Conservation (phyloP, 2,797 vertebrate species). For the Linurgus olivaceus region DNA sequence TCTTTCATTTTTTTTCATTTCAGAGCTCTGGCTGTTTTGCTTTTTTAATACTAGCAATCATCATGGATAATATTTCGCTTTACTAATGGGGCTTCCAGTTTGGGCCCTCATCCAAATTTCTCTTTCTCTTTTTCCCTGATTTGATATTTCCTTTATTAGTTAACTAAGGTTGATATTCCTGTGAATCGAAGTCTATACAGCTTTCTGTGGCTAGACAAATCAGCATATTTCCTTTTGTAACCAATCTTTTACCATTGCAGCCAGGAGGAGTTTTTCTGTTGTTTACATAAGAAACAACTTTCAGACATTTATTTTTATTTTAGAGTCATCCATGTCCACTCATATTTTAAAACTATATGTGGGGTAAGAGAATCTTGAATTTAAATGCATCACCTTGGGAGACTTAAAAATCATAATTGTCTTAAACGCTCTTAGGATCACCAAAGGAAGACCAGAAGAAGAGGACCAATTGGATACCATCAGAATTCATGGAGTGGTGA, state of each 20-base stretch:
- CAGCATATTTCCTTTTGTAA: neutral
- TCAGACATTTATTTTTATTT: neutral
- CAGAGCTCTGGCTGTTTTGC: accelerated
- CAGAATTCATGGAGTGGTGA: neutral
- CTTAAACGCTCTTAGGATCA: neutral
- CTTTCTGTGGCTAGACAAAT: neutral
- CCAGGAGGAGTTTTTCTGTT: neutral
- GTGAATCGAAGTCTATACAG: accelerated
- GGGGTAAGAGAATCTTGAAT: neutral
- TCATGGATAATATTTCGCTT: neutral
- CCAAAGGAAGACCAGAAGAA: neutral
- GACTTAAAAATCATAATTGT: neutral
- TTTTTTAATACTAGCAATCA: neutral
- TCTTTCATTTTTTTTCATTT: neutral
- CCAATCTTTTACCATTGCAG: neutral
- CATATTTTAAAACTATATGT: neutral
- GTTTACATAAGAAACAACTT: neutral
- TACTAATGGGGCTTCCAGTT: neutral
- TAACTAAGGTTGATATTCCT: neutral
- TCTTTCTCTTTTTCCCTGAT: neutral
- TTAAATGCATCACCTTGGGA: neutral
- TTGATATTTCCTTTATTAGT: neutral
- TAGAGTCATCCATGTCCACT: neutral
- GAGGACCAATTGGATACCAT: neutral
- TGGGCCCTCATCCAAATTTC: neutral